Evolutionary conservation across 2,797 vertebrate genomes (phyloP), one percentile per base, ranked within the genome.

Genomic region (Eleutherodactylus coqui): DNA sequence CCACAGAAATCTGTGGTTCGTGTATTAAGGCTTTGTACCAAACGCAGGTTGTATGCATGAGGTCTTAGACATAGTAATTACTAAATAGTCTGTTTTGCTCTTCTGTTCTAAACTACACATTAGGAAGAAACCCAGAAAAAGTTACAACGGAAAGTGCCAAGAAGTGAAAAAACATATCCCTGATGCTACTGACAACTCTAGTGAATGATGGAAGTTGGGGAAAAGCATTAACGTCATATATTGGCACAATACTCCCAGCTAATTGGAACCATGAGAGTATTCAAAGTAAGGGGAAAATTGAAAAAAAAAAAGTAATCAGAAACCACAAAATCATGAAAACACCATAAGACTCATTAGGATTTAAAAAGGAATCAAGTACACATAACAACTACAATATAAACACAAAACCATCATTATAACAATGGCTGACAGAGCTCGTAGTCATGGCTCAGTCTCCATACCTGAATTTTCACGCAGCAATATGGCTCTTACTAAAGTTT

Each of bases 371-470:
- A 43, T 43, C 9, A 41, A n/a, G 43, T 67, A 19, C 6, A 62
- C 5, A 72, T 14, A 72, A 24, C 24, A 69, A 69, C 11, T n/a
- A 58, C 53, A 10, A 32, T 64, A 32, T 73, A 45, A 27, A 16
- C 4, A 70, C 9, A 41, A 41, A n/a, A 41, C 21, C 16, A 38
- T 36, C 19, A 8, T 7, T 69, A 69, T 69, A 24, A 7, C 10
- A 9, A 64, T 29, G 3, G 14, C 60, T 64, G 34, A 36, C 38
- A 41, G 34, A n/a, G 38, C 13, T 38, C 17, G 64, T 0, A 13
- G n/a, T 45, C 45, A 73, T 73, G 70, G 70, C 70, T 73, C 41
- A 45, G 38, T 27, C 70, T 45, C 34, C 38, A 45, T 27, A 73
- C 70, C 69, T 72, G 69, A 72, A 72, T 43, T 58, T 78, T n/a